Evolutionary conservation across 2,797 vertebrate genomes (phyloP).

Genomic region (Streptopelia turtur): DNA sequence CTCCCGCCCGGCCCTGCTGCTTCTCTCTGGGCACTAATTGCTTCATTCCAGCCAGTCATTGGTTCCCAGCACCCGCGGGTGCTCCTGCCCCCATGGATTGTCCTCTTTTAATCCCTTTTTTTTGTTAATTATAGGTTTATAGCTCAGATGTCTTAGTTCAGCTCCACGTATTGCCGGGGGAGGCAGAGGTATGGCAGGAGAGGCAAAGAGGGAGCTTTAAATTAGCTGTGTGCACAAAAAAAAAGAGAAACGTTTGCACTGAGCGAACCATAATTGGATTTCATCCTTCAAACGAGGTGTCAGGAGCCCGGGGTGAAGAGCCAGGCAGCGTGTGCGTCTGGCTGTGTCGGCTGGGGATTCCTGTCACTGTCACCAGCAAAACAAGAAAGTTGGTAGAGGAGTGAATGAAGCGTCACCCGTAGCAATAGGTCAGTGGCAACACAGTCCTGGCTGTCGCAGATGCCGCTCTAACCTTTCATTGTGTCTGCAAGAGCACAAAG

Average conservation of each 20-base stretch:
- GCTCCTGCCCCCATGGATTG: neutral
- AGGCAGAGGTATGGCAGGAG: neutral
- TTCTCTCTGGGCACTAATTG: neutral
- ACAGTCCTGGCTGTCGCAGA: neutral
- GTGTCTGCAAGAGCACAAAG: neutral
- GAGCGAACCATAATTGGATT: neutral
- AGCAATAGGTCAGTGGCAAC: neutral
- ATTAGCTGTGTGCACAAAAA: neutral
- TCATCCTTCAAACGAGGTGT: neutral
- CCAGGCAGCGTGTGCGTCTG: neutral
- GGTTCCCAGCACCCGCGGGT: neutral
- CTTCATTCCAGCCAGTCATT: accelerated
- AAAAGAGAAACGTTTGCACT: neutral
- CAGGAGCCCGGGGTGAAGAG: neutral
- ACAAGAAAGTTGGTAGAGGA: neutral
- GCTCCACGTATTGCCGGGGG: neutral
- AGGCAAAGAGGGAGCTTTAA: neutral
- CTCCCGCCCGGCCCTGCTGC: neutral
- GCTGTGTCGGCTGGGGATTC: neutral
- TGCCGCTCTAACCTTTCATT: neutral
- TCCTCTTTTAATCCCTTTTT: neutral
- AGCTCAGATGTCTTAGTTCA: neutral
- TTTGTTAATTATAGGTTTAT: neutral
- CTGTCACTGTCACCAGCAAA: neutral
- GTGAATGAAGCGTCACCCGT: accelerated